phyloP scores from a whole-genome alignment of 2,888 invertebrate species.

The Eupithecia vulgata region DNA sequence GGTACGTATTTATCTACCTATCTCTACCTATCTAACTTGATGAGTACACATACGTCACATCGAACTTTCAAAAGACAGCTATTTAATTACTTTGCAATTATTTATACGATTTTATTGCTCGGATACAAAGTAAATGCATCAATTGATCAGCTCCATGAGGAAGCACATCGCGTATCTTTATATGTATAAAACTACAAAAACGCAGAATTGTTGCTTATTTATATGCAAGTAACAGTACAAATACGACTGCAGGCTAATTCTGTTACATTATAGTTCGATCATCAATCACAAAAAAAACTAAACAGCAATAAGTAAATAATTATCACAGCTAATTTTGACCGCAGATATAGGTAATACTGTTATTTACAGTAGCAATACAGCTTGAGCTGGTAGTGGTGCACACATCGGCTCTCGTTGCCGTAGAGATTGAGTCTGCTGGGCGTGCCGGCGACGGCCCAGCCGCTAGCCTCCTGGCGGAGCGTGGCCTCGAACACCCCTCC shows the following conservation, averaged over 20 bases:
- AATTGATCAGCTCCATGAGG: not conserved
- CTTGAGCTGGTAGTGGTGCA: conserved; percentile 89
- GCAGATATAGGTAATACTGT: conserved; percentile 14
- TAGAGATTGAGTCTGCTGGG: conserved; percentile 91
- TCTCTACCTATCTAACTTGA: too few species aligned
- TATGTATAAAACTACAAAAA: not conserved
- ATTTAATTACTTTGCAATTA: not conserved
- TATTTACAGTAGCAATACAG: conserved; percentile 89
- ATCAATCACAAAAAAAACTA: not conserved
- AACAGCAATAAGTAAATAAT: conserved; percentile 6
- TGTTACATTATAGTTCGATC: not conserved
- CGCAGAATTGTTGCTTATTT: not conserved
- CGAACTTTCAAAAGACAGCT: not conserved
- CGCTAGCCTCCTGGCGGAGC: conserved; percentile 69
- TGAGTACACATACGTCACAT: not conserved
- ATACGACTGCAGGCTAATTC: not conserved
- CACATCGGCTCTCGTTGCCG: conserved; percentile 91
- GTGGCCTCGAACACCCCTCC: conserved; percentile 92
- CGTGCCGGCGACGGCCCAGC: conserved; percentile 86
- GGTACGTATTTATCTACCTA: not conserved
- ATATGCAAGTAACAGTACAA: not conserved
- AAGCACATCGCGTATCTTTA: not conserved
- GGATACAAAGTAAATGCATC: not conserved
- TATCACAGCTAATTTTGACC: conserved; percentile 54
- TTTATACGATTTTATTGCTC: not conserved